Conservation (phyloP, 2,113 vertebrate species). For the Dicerorhinus sumatrensis region DNA sequence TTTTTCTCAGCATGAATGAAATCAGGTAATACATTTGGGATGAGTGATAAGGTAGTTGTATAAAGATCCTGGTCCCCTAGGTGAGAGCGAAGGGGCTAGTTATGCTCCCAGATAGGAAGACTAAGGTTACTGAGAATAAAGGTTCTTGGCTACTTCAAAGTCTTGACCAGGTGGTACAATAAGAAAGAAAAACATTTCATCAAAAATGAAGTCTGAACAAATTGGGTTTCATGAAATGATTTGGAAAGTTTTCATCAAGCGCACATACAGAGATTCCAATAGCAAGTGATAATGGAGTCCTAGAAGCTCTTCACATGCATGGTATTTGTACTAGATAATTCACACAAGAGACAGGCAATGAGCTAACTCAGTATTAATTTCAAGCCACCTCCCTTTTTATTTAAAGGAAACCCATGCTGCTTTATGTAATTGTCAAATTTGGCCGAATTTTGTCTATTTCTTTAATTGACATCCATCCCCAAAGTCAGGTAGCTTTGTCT, state of each 20-base stretch:
- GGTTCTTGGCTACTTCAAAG: neutral
- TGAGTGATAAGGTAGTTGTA: neutral
- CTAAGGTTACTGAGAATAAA: neutral
- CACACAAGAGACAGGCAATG: constrained; percentile 46
- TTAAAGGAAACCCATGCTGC: constrained; percentile 51
- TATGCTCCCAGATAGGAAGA: neutral
- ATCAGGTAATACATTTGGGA: neutral
- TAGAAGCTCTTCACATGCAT: neutral
- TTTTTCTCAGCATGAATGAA: neutral
- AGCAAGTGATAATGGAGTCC: neutral
- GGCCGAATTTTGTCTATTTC: neutral
- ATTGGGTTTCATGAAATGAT: neutral
- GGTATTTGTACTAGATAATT: constrained; percentile 64
- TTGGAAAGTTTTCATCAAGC: constrained; percentile 46
- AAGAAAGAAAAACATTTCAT: neutral
- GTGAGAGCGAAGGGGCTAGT: neutral
- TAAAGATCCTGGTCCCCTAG: neutral
- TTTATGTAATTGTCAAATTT: constrained; percentile 27
- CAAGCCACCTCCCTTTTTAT: constrained; percentile 54
- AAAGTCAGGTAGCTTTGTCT: neutral
- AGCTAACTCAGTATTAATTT: constrained; percentile 55
- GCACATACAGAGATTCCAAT: neutral
- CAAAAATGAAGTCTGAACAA: neutral
- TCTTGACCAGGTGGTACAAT: neutral
- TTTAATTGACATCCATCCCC: constrained; percentile 20